A percentile compares a stretch with the other conserved stretches of the same genome.
These are phyloP conservation scores for Paratilapia polleni DNA, from an alignment of 2,113 vertebrate species.

Conservation along the genomic window DNA sequence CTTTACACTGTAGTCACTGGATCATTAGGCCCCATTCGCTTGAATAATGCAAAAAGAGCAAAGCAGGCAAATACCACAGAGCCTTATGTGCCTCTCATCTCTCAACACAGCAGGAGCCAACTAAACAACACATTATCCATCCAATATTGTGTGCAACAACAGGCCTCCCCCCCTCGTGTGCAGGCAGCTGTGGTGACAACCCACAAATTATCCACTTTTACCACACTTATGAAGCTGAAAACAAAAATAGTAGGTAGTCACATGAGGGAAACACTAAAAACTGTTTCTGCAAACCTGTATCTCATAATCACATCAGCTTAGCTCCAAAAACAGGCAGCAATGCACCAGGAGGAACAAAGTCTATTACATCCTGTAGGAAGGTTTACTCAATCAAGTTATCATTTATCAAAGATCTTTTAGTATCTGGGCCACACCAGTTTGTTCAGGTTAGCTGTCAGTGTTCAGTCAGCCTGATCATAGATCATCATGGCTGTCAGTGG, in stretches of 20 bases:
- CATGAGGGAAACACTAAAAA: not conserved
- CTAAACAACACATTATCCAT: conserved; percentile 53
- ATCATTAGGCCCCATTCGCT: conserved; percentile 71
- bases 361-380: not conserved
- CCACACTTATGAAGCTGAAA: not conserved
- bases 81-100: conserved; percentile 44
- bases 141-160: conserved; percentile 12
- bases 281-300: not conserved
- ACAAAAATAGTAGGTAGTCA: not conserved
- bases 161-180: not conserved
- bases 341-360: not conserved
- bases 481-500: not conserved
- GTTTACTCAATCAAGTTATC: not conserved
- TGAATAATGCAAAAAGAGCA: conserved; percentile 80
- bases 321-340: not conserved
- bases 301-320: not conserved
- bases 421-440: not conserved
- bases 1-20: conserved; percentile 36
- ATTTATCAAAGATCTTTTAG: not conserved
- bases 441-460: not conserved
- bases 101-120: conserved; percentile 59
- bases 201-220: not conserved
- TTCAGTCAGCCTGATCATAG: not conserved
- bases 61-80: conserved; percentile 50
- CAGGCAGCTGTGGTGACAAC: not conserved